These are phyloP conservation scores for Mus spretus DNA, from an alignment of 2,797 vertebrate genomes.

Conservation along the genomic window DNA sequence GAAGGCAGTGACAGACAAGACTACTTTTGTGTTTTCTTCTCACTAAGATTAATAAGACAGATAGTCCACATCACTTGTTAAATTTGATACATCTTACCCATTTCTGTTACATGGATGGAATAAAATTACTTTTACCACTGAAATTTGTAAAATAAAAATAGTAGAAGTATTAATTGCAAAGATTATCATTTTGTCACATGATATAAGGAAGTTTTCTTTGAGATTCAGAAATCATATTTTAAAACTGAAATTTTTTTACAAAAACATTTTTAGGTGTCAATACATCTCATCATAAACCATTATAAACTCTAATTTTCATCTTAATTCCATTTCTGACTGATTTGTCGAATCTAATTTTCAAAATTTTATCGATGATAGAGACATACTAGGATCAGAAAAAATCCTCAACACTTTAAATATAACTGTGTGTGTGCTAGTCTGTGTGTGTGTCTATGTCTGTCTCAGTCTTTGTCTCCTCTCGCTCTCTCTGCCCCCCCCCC, in stretches of 20 bases:
- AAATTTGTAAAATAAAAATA: background rate
- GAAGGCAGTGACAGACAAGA: background rate
- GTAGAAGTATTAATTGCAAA: constrained; percentile 21
- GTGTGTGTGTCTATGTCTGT: too few relatives aligned
- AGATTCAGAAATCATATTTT: constrained; percentile 63
- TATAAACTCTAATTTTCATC: constrained; percentile 66
- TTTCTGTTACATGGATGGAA: constrained; percentile 46
- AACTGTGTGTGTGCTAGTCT: background rate
- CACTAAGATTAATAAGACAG: background rate
- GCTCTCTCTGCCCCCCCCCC: too few relatives aligned
- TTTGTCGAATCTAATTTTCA: constrained; percentile 51
- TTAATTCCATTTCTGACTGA: constrained; percentile 50
- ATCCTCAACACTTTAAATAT: constrained; percentile 60
- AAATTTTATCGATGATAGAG: constrained; percentile 34
- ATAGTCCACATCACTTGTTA: background rate
- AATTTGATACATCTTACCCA: background rate
- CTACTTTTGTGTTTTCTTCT: background rate
- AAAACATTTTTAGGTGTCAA: constrained; percentile 54
- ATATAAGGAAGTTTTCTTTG: constrained; percentile 43
- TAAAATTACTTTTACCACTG: constrained; percentile 50
- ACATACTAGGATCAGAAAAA: constrained; percentile 37
- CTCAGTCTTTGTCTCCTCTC: too few relatives aligned
- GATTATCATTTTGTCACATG: constrained; percentile 49
- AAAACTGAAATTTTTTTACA: constrained; percentile 56
- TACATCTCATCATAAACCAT: constrained; percentile 66